Base-by-base conservation (phyloP, 1,140 invertebrate species). In the Microplitis demolitor region DNA sequence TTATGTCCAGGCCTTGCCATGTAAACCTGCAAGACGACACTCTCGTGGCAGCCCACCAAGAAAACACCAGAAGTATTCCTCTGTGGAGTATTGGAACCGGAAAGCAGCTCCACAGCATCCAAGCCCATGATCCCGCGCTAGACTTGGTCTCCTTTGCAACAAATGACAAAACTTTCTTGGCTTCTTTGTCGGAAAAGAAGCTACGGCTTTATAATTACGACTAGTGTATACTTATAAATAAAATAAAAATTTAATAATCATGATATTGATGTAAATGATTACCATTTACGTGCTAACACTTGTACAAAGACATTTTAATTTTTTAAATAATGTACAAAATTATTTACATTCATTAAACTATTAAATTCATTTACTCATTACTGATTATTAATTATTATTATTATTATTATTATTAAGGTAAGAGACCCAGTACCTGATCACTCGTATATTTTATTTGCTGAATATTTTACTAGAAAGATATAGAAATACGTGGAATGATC, bases 41-140 rank as follows among this genome's bases (percentile, higher is more conserved):
- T 0, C 84, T 93, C 75, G 89, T 94, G 0, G 90, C 91, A 16
- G 91, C 91, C 1, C 89, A 92, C 77, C 89, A 92, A 71, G 92
- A 94, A 82, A 90, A 89, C 69, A 87, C 80, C 0, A 90, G 88
- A 4, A 84, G 86, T 31, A 80, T 93, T 34, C 88, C 88, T 71
- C 78, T 95, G 1, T 94, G 94, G 89, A 93, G 92, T 78, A 80
- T 91, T 39, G 87, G 89, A 3, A 90, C 87, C 2, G 88, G 90
- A 0, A 86, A 89, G 67, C 85, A 89, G 6, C 80, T 91, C 51
- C 87, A 89, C 66, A 88, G 84, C 2, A 75, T 94, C 60, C 88
- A 89, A 0, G 88, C 90, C 2, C 85, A 88, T 13, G 91, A 91
- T 66, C 87, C 90, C 0, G 87, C 93, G 9, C 82, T 93, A 50